phyloP scores from a whole-genome alignment of 2,113 vertebrate genomes.

The Silurus glanis region DNA sequence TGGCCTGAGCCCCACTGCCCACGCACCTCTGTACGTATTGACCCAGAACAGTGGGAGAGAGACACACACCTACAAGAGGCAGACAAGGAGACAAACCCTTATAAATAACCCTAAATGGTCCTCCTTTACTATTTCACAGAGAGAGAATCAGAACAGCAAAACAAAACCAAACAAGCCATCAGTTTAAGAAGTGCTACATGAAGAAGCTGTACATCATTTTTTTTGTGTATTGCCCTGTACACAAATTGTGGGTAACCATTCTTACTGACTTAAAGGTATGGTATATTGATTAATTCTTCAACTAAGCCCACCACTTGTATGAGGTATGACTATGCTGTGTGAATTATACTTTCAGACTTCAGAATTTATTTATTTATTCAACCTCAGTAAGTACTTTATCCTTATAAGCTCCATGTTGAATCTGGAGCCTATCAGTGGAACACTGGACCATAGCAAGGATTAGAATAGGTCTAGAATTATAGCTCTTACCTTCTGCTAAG shows the following conservation, averaged over 20 bases:
- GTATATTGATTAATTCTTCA: constrained; percentile 11
- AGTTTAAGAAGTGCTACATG: not conserved
- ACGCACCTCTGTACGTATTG: constrained; percentile 3
- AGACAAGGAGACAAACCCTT: not conserved
- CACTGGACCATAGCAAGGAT: not conserved
- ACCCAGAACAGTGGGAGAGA: not conserved
- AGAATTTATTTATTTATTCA: not conserved
- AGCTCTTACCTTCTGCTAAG: not conserved
- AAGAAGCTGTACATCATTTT: too few species aligned
- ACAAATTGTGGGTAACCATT: not conserved
- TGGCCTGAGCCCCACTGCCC: constrained; percentile 9
- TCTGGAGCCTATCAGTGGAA: not conserved
- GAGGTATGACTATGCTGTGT: not conserved
- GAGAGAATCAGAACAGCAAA: not conserved
- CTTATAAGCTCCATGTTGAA: not conserved
- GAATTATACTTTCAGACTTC: not conserved
- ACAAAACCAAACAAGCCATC: not conserved
- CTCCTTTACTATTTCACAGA: not conserved
- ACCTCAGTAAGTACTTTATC: not conserved
- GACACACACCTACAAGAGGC: not conserved
- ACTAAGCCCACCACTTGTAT: not conserved
- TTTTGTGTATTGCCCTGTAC: not conserved
- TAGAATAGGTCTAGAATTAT: not conserved
- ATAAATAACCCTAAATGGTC: not conserved
- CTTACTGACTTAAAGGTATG: not conserved